Evolutionary conservation across 2,797 vertebrate genomes (phyloP).

Genomic region (Lacerta viridis): DNA sequence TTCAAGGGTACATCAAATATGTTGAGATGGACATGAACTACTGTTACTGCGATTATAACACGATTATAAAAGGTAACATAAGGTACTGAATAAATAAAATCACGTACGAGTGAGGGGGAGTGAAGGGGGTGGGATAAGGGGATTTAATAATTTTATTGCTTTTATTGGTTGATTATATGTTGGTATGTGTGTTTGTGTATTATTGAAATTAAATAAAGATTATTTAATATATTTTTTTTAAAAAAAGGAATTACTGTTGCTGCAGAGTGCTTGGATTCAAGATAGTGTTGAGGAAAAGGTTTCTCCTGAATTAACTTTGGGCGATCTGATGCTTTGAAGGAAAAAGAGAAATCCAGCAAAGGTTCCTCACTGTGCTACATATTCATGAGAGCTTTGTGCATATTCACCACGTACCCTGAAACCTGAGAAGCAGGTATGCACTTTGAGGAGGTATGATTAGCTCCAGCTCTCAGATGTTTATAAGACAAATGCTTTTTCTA

Average conservation of each 20-base stretch:
- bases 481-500: too few species aligned
- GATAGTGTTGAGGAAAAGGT: neutral
- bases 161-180: too few species aligned
- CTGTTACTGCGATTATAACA: neutral
- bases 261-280: neutral
- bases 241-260: too few species aligned
- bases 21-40: neutral
- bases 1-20: neutral
- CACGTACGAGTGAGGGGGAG: too few species aligned
- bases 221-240: too few species aligned
- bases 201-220: too few species aligned
- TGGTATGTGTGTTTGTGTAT: too few species aligned
- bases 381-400: neutral
- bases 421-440: neutral
- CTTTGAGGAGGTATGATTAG: neutral
- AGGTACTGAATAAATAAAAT: too few species aligned
- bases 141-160: too few species aligned
- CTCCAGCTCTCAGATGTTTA: neutral
- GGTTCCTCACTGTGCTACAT: neutral
- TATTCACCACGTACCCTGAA: neutral
- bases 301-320: neutral
- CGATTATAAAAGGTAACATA: too few species aligned
- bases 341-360: neutral
- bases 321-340: neutral
- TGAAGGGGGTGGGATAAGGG: too few species aligned